phyloP scores from a whole-genome alignment of 2,113 vertebrate species.

The Seriola dumerili region DNA sequence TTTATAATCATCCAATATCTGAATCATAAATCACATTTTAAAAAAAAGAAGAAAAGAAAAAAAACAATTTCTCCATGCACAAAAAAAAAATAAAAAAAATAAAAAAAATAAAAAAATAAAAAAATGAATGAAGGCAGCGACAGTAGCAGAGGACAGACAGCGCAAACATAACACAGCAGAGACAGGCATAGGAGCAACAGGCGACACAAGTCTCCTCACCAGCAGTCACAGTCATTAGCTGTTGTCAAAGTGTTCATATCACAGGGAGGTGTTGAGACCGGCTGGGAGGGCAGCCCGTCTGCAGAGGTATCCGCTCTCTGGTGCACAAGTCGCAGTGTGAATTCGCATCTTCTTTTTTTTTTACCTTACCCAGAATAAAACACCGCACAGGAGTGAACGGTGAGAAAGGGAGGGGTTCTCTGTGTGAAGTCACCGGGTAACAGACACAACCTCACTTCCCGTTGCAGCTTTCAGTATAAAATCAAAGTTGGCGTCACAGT shows the following conservation, averaged over 20 bases:
- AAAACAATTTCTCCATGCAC: neutral
- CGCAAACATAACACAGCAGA: neutral
- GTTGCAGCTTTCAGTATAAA: conserved; percentile 23
- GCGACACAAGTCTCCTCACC: conserved; percentile 83
- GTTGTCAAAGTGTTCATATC: neutral
- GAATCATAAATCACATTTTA: accelerated
- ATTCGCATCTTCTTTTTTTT: conserved; percentile 50
- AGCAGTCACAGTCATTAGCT: conserved; percentile 58
- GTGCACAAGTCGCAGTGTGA: conserved; percentile 33
- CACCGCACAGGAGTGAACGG: conserved; percentile 65
- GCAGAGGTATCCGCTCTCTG: conserved; percentile 20
- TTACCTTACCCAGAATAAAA: conserved; percentile 47
- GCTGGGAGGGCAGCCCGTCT: conserved; percentile 4
- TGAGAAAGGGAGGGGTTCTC: conserved; percentile 68
- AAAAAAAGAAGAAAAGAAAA: too few relatives aligned
- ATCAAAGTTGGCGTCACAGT: neutral
- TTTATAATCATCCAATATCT: neutral
- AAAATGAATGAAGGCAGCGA: conserved; percentile 7
- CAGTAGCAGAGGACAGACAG: neutral
- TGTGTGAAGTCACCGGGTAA: conserved; percentile 21
- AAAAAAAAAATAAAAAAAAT: neutral
- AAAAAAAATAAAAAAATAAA: conserved; percentile 2
- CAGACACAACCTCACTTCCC: neutral
- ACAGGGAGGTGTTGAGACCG: neutral
- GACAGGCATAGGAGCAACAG: conserved; percentile 79